Base-by-base conservation (phyloP, 1,140 invertebrate species). In the Charaxes varanes region DNA sequence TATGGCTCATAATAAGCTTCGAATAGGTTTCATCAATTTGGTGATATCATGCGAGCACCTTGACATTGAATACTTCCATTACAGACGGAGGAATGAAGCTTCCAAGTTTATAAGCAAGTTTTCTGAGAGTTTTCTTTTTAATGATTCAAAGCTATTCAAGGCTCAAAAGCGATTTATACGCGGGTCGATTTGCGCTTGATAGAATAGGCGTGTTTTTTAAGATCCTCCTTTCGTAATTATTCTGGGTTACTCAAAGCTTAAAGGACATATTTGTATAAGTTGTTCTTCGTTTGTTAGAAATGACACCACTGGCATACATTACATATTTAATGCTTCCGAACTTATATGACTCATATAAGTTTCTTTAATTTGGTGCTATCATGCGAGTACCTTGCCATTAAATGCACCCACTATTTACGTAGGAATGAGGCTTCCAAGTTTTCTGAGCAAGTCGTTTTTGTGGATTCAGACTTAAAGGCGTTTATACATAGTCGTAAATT, bases 291-390 rank as follows among this genome's bases (percentile, higher is more conserved):
- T n/a, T n/a, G n/a, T n/a, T n/a, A n/a, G n/a, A 72, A 40, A 73
- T 71, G 46, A 83, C 79, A 48, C 32, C 27, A 62, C 62, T 68
- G 55, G 54, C 63, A 66, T 52, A 62, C 66, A n/a, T 53, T 53
- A 66, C 62, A 70, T 62, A 61, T n/a, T n/a, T n/a, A n/a, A n/a
- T n/a, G n/a, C n/a, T n/a, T 62, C 57, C 52, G 44, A 55, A 59
- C 59, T 55, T 59, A 70, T 51, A 62, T 63, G 37, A 52, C 62
- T 55, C 56, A 51, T 65, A 64, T 52, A 70, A 68, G 51, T 70
- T 67, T 57, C 41, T 64, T 60, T 78, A 80, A 79, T 80, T 66
- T 57, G 36, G 62, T 70, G 31, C 55, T 70, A 76, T 73, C 76
- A 79, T 71, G 73, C 69, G 56, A 80, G 46, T 41, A 40, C 58